Evolutionary conservation across 2,113 vertebrate species (phyloP).

Genomic region (Prochilodus magdalenae): DNA sequence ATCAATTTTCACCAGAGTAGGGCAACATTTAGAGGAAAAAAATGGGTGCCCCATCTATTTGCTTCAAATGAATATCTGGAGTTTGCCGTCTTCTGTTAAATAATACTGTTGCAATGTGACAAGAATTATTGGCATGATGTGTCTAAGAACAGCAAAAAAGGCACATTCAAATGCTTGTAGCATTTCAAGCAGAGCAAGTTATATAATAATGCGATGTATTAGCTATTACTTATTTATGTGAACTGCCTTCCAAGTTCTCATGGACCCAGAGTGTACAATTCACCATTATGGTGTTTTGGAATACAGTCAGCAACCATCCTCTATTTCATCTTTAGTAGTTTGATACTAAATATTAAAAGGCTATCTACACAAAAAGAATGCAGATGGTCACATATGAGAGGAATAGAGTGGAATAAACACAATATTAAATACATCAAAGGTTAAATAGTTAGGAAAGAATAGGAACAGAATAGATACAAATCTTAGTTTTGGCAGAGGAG

Average conservation of each 20-base stretch:
- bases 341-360: constrained; percentile 12
- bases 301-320: neutral
- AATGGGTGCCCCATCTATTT: constrained; percentile 50
- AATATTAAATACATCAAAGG: constrained; percentile 3
- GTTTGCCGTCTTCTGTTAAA: neutral
- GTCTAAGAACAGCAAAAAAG: neutral
- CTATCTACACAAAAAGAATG: neutral
- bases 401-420: neutral
- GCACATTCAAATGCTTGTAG: neutral
- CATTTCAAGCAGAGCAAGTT: neutral
- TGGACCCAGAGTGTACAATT: constrained; percentile 2
- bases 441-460: constrained; percentile 1
- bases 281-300: constrained; percentile 1
- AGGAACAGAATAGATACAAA: constrained; percentile 13
- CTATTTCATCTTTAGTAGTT: constrained; percentile 14
- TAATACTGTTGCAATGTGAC: neutral
- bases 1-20: constrained; percentile 73
- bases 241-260: constrained; percentile 57
- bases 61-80: neutral
- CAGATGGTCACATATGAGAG: neutral
- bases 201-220: neutral
- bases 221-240: constrained; percentile 23
- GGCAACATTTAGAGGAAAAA: constrained; percentile 57
- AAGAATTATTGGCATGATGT: neutral
- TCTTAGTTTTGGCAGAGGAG: neutral